These are phyloP conservation scores for Tricholaema leucomelas DNA, from an alignment of 2,113 vertebrate genomes.

Conservation along the genomic window DNA sequence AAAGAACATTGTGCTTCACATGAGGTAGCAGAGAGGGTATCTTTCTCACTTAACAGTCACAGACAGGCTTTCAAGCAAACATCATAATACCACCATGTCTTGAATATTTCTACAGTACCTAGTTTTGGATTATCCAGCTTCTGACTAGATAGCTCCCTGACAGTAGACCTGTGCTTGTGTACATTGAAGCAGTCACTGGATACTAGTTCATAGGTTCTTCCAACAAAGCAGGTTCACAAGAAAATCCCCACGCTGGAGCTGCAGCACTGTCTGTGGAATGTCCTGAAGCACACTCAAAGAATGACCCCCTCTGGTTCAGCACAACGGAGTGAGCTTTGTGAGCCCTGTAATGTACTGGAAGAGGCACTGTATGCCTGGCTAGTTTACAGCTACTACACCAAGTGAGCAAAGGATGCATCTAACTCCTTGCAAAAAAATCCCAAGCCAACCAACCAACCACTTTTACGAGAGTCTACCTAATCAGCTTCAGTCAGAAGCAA, in stretches of 20 bases:
- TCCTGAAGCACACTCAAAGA: accelerated
- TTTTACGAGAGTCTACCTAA: not conserved
- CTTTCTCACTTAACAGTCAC: not conserved
- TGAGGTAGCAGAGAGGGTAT: not conserved
- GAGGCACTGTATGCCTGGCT: not conserved
- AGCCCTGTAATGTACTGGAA: not conserved
- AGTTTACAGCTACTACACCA: not conserved
- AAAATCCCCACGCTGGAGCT: not conserved
- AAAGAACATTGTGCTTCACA: not conserved
- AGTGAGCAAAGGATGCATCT: not conserved
- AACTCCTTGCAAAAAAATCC: too few relatives aligned
- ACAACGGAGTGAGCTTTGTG: not conserved
- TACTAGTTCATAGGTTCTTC: not conserved
- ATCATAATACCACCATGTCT: not conserved
- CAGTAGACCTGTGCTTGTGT: not conserved
- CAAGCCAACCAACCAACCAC: too few relatives aligned
- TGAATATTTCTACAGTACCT: not conserved
- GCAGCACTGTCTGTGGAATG: not conserved
- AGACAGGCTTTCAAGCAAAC: not conserved
- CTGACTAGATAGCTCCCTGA: not conserved
- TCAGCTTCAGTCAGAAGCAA: not conserved
- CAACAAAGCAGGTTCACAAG: not conserved
- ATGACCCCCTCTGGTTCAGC: not conserved
- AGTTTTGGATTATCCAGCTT: not conserved
- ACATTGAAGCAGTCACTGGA: not conserved